These are phyloP conservation scores for Pomacea canaliculata DNA, from an alignment of 2,888 invertebrate species.

Conservation along the genomic window DNA sequence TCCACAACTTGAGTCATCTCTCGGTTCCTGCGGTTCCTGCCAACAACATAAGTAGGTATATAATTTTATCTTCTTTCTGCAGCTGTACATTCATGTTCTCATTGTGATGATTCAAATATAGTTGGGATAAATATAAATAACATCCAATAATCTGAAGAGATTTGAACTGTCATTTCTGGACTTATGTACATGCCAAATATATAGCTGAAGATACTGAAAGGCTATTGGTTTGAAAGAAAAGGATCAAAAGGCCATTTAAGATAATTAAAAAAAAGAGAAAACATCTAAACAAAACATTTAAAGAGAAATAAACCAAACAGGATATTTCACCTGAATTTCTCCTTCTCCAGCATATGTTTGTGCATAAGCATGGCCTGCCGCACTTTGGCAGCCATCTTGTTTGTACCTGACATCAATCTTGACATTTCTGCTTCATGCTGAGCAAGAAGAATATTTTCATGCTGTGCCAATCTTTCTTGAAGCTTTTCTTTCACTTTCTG, in stretches of 20 bases:
- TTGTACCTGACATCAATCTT: slow-evolving; percentile 38
- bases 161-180: too few relatives aligned
- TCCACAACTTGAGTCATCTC: slow-evolving; percentile 65
- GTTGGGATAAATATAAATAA: too few relatives aligned
- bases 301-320: not conserved
- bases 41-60: not conserved
- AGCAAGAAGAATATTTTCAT: slow-evolving; percentile 55
- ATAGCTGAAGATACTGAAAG: too few relatives aligned
- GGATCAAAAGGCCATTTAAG: too few relatives aligned
- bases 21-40: slow-evolving; percentile 62
- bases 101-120: too few relatives aligned
- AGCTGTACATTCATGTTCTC: not conserved
- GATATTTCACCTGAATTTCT: slow-evolving; percentile 59
- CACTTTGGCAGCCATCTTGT: slow-evolving; percentile 59
- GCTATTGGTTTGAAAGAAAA: too few relatives aligned
- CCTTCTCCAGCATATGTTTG: slow-evolving; percentile 63
- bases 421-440: slow-evolving; percentile 53
- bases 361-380: slow-evolving; percentile 56
- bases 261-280: too few relatives aligned
- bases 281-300: not conserved
- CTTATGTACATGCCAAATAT: too few relatives aligned
- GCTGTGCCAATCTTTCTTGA: slow-evolving; percentile 49
- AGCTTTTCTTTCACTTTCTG: slow-evolving; percentile 56
- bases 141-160: too few relatives aligned
- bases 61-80: not conserved